Evolutionary conservation across 2,797 vertebrate genomes (phyloP).

Genomic region (Etheostoma nigrum): DNA sequence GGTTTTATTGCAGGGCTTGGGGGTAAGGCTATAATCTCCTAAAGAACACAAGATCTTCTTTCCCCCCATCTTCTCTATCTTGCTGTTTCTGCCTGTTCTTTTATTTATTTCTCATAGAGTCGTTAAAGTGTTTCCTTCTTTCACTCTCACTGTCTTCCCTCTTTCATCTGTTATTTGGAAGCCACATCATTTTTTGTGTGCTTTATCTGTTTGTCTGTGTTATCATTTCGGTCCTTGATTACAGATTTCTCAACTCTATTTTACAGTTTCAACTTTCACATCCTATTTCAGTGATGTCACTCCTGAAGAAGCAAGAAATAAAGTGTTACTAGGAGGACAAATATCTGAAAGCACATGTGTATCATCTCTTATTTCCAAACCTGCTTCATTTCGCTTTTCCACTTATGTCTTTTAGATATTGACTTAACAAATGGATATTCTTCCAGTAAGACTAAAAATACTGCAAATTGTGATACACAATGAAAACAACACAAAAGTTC

Average conservation of each 20-base stretch:
- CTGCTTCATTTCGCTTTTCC: background rate
- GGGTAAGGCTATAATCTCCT: slow-evolving; percentile 58
- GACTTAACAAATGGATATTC: slow-evolving; percentile 23
- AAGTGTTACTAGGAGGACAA: background rate
- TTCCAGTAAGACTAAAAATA: slow-evolving; percentile 20
- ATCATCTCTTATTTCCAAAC: slow-evolving; percentile 6
- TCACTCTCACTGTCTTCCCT: slow-evolving; percentile 39
- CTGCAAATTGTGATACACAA: slow-evolving; percentile 35
- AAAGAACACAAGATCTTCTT: slow-evolving; percentile 43
- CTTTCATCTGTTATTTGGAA: slow-evolving; percentile 59
- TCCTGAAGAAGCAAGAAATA: background rate
- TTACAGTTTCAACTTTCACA: slow-evolving; percentile 50
- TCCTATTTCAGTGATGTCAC: slow-evolving; percentile 34
- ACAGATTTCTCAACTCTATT: slow-evolving; percentile 45
- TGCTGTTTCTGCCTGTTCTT: slow-evolving; percentile 37
- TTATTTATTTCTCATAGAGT: slow-evolving; percentile 48
- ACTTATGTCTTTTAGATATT: slow-evolving; percentile 5
- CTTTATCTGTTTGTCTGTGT: slow-evolving; percentile 45
- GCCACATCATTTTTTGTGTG: slow-evolving; percentile 27
- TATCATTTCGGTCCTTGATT: slow-evolving; percentile 51
- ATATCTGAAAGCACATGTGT: background rate
- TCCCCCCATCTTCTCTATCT: slow-evolving; percentile 19
- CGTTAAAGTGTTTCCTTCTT: slow-evolving; percentile 48
- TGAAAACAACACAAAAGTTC: slow-evolving; percentile 42
- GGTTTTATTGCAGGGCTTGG: slow-evolving; percentile 63